These are phyloP conservation scores for Cataglyphis albicans DNA, from an alignment of 2,888 invertebrate genomes.

Conservation along the genomic window DNA sequence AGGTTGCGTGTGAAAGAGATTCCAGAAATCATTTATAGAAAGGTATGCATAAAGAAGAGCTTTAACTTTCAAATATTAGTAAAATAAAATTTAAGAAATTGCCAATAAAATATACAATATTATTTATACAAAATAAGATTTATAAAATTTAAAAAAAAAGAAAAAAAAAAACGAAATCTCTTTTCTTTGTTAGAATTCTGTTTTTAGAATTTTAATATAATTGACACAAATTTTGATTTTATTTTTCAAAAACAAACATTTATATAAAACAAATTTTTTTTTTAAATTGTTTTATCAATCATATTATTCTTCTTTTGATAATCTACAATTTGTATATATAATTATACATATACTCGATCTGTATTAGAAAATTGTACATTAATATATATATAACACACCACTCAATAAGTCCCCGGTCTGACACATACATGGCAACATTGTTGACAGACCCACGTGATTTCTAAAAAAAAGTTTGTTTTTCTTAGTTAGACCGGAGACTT, in stretches of 20 bases:
- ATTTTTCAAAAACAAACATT: background rate
- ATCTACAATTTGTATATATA: background rate
- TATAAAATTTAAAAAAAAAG: background rate
- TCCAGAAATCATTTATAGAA: slow-evolving; percentile 3
- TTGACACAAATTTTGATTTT: background rate
- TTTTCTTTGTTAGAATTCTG: background rate
- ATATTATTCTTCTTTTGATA: slow-evolving; percentile 1
- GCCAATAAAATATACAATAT: background rate
- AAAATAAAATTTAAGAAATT: background rate
- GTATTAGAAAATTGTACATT: slow-evolving; percentile 26
- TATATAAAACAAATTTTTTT: background rate
- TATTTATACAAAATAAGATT: background rate
- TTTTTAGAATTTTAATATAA: background rate
- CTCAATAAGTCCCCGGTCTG: no score
- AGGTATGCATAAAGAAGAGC: background rate
- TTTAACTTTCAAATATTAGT: background rate
- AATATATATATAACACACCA: background rate
- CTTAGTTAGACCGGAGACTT: no score
- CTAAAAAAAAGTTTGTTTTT: no score
- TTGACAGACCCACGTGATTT: no score
- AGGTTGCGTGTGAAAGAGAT: slow-evolving; percentile 18
- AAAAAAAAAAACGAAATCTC: background rate
- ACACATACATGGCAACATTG: no score
- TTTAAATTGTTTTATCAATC: slow-evolving; percentile 12
- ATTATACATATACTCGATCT: background rate